phyloP scores from a whole-genome alignment of 2,888 invertebrate species.

The Drosophila birchii region DNA sequence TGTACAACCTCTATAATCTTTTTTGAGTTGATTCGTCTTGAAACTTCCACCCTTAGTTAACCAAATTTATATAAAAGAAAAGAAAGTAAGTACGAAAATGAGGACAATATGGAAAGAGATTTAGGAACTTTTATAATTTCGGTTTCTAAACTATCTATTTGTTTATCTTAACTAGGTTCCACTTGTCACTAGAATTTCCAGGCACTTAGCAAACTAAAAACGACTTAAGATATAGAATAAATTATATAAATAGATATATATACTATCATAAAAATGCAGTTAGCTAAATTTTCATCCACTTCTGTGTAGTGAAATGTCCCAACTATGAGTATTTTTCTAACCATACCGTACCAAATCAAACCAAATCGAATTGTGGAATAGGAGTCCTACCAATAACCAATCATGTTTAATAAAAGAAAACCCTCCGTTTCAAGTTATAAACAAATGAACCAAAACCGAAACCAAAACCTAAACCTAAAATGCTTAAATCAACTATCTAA shows the following conservation, averaged over 20 bases:
- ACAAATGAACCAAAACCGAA: slow-evolving; percentile 77
- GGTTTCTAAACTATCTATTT: slow-evolving; percentile 24
- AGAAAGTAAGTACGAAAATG: slow-evolving; percentile 45
- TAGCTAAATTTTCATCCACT: slow-evolving; percentile 50
- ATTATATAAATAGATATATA: slow-evolving; percentile 36
- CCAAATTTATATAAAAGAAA: slow-evolving; percentile 10
- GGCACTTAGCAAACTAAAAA: slow-evolving; percentile 29
- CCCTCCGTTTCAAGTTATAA: slow-evolving; percentile 80
- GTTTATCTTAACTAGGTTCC: slow-evolving; percentile 19
- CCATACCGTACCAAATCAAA: slow-evolving; percentile 35
- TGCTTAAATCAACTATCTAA: slow-evolving; percentile 43
- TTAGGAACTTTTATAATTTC: slow-evolving; percentile 38
- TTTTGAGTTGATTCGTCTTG: slow-evolving; percentile 8
- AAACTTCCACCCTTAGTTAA: slow-evolving; percentile 30
- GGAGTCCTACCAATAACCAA: slow-evolving; percentile 65
- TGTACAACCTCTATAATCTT: background rate
- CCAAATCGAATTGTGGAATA: slow-evolving; percentile 33
- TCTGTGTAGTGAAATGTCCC: slow-evolving; percentile 59
- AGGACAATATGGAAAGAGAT: slow-evolving; percentile 45
- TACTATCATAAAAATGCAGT: slow-evolving; percentile 39
- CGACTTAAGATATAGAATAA: slow-evolving; percentile 39
- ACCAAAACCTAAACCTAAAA: slow-evolving; percentile 37
- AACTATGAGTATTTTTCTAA: slow-evolving; percentile 70
- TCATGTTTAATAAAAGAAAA: slow-evolving; percentile 64
- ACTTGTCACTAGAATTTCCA: slow-evolving; percentile 40